A percentile compares a stretch with the other conserved stretches of the same genome.
Evolutionary conservation across 2,797 vertebrate genomes (phyloP).

Genomic region (Microchirus variegatus): DNA sequence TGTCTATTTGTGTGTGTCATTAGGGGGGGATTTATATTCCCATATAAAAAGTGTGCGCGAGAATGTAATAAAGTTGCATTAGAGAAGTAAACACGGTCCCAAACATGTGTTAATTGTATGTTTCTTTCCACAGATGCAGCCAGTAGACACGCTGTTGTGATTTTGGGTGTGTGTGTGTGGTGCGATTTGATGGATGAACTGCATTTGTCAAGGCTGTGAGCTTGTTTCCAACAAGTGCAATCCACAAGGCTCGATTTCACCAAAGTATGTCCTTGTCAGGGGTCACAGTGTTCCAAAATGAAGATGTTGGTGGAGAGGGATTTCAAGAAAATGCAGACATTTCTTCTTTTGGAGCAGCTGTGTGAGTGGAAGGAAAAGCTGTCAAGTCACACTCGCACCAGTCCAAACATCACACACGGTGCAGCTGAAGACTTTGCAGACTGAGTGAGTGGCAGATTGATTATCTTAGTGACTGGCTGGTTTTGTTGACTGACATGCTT

Average conservation of each 20-base stretch:
- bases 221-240: conserved; percentile 4
- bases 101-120: conserved; percentile 30
- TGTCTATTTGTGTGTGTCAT: conserved; percentile 32
- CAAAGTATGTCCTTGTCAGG: neutral
- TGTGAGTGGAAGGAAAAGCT: conserved; percentile 36
- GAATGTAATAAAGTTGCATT: conserved; percentile 44
- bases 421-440: conserved; percentile 32
- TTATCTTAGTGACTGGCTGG: conserved; percentile 56
- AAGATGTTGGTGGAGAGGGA: conserved; percentile 10
- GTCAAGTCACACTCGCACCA: conserved; percentile 26
- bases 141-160: conserved; percentile 29
- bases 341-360: neutral
- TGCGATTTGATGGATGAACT: conserved; percentile 23
- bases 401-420: conserved; percentile 33
- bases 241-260: neutral
- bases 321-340: conserved; percentile 15
- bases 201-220: conserved; percentile 7
- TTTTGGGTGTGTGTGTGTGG: conserved; percentile 18
- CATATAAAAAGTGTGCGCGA: conserved; percentile 61
- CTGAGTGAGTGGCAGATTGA: conserved; percentile 61
- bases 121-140: conserved; percentile 13
- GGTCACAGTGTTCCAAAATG: conserved; percentile 9
- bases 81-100: conserved; percentile 35
- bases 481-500: conserved; percentile 57
- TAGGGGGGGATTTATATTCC: conserved; percentile 34